Evolutionary conservation across 1,140 invertebrate species (phyloP).

Genomic region (Chrysoperla carnea): DNA sequence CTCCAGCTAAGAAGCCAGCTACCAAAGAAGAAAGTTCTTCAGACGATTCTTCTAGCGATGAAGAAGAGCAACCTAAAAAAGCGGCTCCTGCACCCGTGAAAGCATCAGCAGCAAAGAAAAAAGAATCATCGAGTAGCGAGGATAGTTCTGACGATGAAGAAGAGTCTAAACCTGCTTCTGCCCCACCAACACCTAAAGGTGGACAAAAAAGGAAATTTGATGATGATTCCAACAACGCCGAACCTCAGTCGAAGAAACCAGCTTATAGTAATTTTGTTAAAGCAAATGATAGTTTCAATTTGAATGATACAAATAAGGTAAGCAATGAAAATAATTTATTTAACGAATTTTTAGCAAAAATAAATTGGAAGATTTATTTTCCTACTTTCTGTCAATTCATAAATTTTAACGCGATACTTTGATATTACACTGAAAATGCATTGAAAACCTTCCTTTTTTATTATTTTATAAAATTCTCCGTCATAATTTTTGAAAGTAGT

Average conservation of each 20-base stretch:
- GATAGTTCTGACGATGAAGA: slow-evolving; percentile 22
- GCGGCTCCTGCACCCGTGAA: neutral
- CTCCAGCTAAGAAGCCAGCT: slow-evolving; percentile 5
- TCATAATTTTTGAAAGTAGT: no score
- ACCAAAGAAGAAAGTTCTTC: slow-evolving; percentile 9
- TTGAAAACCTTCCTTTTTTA: no score
- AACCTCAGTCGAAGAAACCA: slow-evolving; percentile 18
- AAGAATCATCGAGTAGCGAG: slow-evolving; percentile 9
- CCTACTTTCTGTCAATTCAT: no score
- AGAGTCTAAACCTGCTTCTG: slow-evolving; percentile 9
- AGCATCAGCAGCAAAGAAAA: slow-evolving; percentile 7
- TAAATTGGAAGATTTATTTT: no score
- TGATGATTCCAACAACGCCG: slow-evolving; percentile 18
- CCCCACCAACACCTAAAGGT: slow-evolving; percentile 18
- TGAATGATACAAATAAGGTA: slow-evolving; percentile 3
- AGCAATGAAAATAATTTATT: no score
- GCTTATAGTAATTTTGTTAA: slow-evolving; percentile 39
- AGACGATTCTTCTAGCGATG: slow-evolving; percentile 15
- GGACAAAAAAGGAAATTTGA: slow-evolving; percentile 18
- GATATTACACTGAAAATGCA: no score
- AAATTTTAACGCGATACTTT: no score
- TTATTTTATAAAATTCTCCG: no score
- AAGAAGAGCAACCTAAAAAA: slow-evolving; percentile 6
- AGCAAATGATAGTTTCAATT: slow-evolving; percentile 21
- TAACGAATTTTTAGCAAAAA: no score